Base-by-base conservation (phyloP, 1,140 invertebrate species). In the Lepidurus couesii region DNA sequence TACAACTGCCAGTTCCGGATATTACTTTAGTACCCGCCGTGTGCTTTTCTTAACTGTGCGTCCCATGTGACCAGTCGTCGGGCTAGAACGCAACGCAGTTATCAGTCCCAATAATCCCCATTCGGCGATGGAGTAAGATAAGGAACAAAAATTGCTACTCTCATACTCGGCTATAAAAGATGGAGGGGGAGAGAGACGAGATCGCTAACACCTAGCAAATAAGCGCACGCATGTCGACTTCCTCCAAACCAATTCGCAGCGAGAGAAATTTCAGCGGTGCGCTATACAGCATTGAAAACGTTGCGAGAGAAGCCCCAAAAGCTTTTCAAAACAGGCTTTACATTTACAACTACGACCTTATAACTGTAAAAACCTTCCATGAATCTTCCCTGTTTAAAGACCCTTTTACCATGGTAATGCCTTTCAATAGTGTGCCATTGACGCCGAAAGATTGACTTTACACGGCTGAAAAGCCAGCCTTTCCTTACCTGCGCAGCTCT, bases 301-400 rank as follows among this genome's bases (percentile, higher is more conserved):
- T 13, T 10, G 16, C 16, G n/a, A 65, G 3, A 65, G 53, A n/a
- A n/a, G 6, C 21, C 3, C 53, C 21, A 21, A 13, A 65, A 65
- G 53, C 53, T 65, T 65, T 65, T 65, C 53, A 13, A 65, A 65
- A 65, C 53, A 65, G 53, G 53, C 53, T 16, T 65, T 65, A 65
- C 53, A 65, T 65, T 65, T 65, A 65, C 53, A 65, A 65, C 53
- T 65, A 65, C 53, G 53, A 65, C 53, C 53, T 65, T 65, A 65
- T 65, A 65, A 65, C 53, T 65, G 53, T 65, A 65, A 65, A 65
- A 65, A 65, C 53, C 53, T 65, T 65, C 53, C 53, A 65, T 65
- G 53, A 65, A 65, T 65, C 53, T 65, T 65, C 53, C 53, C 6
- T 16, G 16, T 16, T 65, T 65, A 65, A 65, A 65, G 53, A 65